A percentile compares a stretch with the other conserved stretches of the same genome.
Conservation (phyloP, 2,888 invertebrate species). For the Tetanocera ferruginea region DNA sequence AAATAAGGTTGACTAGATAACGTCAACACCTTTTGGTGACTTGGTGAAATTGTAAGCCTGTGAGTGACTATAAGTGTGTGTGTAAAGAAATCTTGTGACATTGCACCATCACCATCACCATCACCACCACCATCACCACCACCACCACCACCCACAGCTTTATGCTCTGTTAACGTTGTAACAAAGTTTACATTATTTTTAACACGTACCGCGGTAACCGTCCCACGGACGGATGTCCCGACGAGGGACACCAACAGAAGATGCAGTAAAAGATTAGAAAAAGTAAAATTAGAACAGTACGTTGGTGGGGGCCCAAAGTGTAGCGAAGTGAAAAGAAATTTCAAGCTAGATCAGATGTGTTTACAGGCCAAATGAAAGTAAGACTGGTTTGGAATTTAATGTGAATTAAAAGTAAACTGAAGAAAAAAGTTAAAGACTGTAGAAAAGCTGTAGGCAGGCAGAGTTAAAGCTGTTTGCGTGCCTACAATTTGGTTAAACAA, state of each 20-base stretch:
- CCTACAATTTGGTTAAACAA: no score
- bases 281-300: background rate
- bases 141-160: background rate
- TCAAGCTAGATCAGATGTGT: no score
- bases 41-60: background rate
- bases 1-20: background rate
- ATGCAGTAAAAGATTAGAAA: background rate
- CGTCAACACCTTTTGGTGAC: background rate
- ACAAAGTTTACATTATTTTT: slow-evolving; percentile 12
- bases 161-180: slow-evolving; percentile 19
- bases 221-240: background rate
- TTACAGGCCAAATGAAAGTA: no score
- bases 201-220: background rate
- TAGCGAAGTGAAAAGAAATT: no score
- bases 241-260: background rate
- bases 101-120: background rate
- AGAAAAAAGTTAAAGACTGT: no score
- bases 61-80: background rate
- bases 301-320: no score
- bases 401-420: no score
- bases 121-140: background rate
- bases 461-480: no score
- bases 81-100: background rate
- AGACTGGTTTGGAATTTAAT: no score
- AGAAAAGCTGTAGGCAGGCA: no score